A percentile compares a stretch with the other conserved stretches of the same genome.
Conservation (phyloP, 1,140 invertebrate genomes). For the Lepidurus packardi region DNA sequence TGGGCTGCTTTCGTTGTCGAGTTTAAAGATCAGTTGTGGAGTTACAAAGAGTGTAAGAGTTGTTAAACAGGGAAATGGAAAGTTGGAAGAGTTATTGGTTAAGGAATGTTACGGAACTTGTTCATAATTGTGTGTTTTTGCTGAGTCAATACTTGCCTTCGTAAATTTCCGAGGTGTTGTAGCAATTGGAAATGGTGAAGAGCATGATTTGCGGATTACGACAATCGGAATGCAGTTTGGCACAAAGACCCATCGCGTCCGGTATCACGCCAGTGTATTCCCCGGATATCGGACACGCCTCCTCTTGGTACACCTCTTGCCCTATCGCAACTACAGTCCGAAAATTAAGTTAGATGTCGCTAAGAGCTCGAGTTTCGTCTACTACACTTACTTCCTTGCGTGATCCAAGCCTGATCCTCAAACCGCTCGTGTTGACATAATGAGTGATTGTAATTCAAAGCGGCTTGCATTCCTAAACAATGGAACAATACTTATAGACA, state of each 20-base stretch:
- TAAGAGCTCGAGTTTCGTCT: not conserved
- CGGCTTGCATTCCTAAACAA: constrained; percentile 38
- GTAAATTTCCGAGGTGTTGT: constrained; percentile 53
- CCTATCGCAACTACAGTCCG: constrained; percentile 42
- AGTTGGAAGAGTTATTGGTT: too few species aligned
- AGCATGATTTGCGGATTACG: constrained; percentile 64
- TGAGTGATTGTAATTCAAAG: constrained; percentile 39
- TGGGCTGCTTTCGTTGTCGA: not conserved
- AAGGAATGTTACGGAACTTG: too few species aligned
- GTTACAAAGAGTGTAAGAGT: too few species aligned
- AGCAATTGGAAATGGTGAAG: constrained; percentile 61
- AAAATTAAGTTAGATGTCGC: constrained; percentile 1
- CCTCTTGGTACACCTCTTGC: constrained; percentile 49
- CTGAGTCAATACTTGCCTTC: constrained; percentile 50
- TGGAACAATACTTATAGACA: constrained; percentile 35
- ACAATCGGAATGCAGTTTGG: constrained; percentile 65
- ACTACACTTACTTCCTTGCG: constrained; percentile 56
- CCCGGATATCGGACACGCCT: constrained; percentile 62
- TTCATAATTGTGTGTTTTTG: not conserved
- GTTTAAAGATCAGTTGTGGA: too few species aligned
- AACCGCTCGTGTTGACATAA: constrained; percentile 51
- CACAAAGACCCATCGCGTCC: constrained; percentile 59
- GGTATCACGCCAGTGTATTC: constrained; percentile 62
- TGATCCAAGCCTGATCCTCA: constrained; percentile 53
- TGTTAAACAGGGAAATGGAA: too few species aligned